phyloP scores from a whole-genome alignment of 2,888 invertebrate species.

The Lathronympha strigana region DNA sequence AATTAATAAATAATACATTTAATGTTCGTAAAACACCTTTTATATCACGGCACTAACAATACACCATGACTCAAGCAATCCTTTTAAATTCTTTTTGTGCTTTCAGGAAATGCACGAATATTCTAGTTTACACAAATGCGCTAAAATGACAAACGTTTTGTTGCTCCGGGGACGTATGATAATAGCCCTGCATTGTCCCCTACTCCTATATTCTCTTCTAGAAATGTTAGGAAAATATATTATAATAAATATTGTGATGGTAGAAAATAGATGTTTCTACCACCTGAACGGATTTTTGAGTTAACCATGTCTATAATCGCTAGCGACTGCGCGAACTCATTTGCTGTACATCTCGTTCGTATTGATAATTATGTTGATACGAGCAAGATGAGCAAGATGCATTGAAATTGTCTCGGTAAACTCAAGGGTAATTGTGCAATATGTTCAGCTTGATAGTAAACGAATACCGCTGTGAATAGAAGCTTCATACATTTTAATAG shows the following conservation, averaged over 20 bases:
- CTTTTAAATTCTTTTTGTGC: slow-evolving; percentile 55
- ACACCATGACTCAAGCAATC: slow-evolving; percentile 36
- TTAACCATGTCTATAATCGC: too few species aligned
- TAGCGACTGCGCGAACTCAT: too few species aligned
- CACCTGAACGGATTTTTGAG: background rate
- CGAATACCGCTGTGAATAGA: too few species aligned
- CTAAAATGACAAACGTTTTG: slow-evolving; percentile 83
- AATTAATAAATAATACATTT: slow-evolving; percentile 24
- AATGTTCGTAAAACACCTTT: slow-evolving; percentile 35
- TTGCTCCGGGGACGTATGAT: slow-evolving; percentile 78
- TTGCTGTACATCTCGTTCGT: too few species aligned
- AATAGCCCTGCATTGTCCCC: slow-evolving; percentile 69
- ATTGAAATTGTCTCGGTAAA: too few species aligned
- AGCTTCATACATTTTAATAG: too few species aligned
- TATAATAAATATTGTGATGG: background rate
- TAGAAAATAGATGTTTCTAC: too few species aligned
- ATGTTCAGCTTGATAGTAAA: too few species aligned
- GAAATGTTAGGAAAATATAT: background rate
- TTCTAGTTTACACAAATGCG: slow-evolving; percentile 80
- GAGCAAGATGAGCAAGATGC: too few species aligned
- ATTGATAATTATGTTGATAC: too few species aligned
- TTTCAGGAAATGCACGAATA: slow-evolving; percentile 69
- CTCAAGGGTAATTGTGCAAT: too few species aligned
- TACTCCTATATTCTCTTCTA: slow-evolving; percentile 51
- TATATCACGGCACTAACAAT: slow-evolving; percentile 26